These are phyloP conservation scores for Myanophis thanlyinensis DNA, from an alignment of 2,113 vertebrate genomes.

Conservation along the genomic window DNA sequence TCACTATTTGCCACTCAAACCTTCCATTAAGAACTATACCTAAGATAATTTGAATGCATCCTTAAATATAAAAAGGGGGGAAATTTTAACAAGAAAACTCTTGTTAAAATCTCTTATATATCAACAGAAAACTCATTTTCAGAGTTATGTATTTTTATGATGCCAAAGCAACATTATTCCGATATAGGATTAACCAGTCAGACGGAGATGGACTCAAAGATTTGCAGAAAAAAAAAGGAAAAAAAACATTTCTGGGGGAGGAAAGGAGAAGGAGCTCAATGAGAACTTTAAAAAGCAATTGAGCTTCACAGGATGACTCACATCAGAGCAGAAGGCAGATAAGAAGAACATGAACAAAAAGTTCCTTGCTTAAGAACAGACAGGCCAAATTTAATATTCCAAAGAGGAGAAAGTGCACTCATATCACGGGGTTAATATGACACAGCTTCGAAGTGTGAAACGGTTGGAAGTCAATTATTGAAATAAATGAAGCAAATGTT, in stretches of 20 bases:
- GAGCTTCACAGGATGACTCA: not conserved
- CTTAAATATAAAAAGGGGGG: not conserved
- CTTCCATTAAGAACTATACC: not conserved
- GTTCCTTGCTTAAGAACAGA: not conserved
- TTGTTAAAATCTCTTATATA: not conserved
- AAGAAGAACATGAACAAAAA: not conserved
- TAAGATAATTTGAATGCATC: not conserved
- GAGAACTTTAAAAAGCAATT: not conserved
- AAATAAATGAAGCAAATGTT: not conserved
- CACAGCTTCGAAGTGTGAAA: slow-evolving; percentile 42
- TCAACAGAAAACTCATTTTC: not conserved
- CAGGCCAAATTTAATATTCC: slow-evolving; percentile 19
- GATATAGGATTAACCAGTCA: not conserved
- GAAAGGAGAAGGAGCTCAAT: not conserved
- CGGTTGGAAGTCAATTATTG: slow-evolving; percentile 11
- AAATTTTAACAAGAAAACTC: not conserved
- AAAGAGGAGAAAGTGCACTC: not conserved
- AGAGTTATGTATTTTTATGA: not conserved
- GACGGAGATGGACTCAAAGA: not conserved
- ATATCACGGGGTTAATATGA: slow-evolving; percentile 8
- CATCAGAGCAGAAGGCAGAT: not conserved
- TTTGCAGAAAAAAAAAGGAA: not conserved
- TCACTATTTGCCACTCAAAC: not conserved
- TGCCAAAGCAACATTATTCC: not conserved
- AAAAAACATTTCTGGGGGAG: not conserved